Evolutionary conservation across 64 coral and sea anemone species (phyloP).

Genomic region (Dendrophyllia cribrosa): DNA sequence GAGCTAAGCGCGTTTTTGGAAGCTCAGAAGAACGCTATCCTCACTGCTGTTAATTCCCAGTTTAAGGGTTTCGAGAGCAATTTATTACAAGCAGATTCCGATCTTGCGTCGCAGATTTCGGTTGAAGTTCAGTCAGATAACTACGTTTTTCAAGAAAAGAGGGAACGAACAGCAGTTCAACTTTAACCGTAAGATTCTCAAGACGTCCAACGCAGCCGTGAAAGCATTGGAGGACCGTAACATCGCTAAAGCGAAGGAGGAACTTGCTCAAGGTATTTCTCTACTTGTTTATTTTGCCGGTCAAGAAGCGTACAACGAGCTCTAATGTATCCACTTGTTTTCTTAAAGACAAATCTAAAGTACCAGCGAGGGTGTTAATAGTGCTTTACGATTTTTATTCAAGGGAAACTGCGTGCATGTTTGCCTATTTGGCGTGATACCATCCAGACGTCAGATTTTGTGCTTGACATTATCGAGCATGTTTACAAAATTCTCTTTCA

Average conservation of each 20-base stretch:
- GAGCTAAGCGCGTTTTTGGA: conserved; percentile 9
- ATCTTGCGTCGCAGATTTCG: neutral
- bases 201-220: neutral
- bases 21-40: conserved; percentile 24
- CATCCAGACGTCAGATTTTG: no score
- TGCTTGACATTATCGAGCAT: no score
- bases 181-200: conserved; percentile 24
- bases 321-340: no score
- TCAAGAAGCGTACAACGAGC: no score
- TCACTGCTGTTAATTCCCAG: neutral
- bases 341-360: no score
- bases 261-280: neutral
- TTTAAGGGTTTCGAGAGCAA: conserved; percentile 7
- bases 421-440: no score
- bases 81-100: neutral
- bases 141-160: conserved; percentile 13
- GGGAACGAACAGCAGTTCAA: conserved; percentile 40
- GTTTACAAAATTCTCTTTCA: no score
- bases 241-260: neutral
- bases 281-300: no score
- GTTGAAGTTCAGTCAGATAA: neutral
- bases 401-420: no score
- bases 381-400: no score
- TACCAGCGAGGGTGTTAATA: no score
- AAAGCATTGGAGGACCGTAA: neutral